These are phyloP conservation scores for Drymonia ruficornis DNA, from an alignment of 2,888 invertebrate genomes.

Conservation along the genomic window DNA sequence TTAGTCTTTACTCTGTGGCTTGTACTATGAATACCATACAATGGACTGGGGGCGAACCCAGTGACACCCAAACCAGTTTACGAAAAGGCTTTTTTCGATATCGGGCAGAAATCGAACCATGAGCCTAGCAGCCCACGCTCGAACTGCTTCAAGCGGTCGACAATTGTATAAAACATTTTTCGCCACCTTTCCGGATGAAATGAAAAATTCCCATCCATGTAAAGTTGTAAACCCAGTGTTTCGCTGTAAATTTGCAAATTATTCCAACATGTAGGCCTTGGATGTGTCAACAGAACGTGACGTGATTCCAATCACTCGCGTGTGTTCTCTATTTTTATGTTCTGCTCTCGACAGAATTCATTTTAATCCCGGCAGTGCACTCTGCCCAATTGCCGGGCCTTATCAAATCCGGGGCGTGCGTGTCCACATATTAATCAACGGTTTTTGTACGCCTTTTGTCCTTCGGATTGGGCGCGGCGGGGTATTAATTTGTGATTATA, in stretches of 20 bases:
- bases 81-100: too few species aligned
- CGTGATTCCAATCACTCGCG: constrained; percentile 61
- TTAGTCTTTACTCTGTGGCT: too few species aligned
- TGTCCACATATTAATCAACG: constrained; percentile 62
- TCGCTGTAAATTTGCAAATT: constrained; percentile 53
- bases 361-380: constrained; percentile 66
- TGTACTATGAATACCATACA: too few species aligned
- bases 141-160: too few species aligned
- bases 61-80: too few species aligned
- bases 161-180: background rate
- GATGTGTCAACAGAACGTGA: constrained; percentile 67
- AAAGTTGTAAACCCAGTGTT: constrained; percentile 31
- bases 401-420: constrained; percentile 53
- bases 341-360: constrained; percentile 55
- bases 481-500: constrained; percentile 1
- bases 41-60: too few species aligned
- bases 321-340: constrained; percentile 49
- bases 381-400: constrained; percentile 63
- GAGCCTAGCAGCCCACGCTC: too few species aligned
- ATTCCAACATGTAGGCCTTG: constrained; percentile 47
- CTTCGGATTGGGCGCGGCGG: constrained; percentile 9
- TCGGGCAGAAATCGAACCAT: too few species aligned
- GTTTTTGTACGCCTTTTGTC: constrained; percentile 32
- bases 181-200: background rate
- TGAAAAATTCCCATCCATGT: background rate